phyloP scores from a whole-genome alignment of 2,888 invertebrate species.

The Philopedon plagiatum region DNA sequence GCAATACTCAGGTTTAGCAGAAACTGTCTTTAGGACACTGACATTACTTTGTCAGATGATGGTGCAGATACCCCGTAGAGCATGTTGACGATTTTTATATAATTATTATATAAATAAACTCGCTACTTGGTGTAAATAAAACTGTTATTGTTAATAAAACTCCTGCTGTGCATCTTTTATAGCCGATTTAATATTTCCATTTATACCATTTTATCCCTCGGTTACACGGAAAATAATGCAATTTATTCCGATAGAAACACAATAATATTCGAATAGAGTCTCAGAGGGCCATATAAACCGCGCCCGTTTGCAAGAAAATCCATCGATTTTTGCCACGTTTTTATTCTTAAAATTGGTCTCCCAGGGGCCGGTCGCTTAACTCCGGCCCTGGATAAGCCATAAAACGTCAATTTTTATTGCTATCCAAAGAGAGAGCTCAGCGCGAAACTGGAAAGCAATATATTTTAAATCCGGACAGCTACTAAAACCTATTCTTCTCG shows the following conservation, averaged over 20 bases:
- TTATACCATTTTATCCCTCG: not conserved
- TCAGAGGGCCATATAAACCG: not conserved
- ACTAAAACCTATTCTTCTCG: conserved; percentile 14
- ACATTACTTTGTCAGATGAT: too few species aligned
- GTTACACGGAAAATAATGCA: not conserved
- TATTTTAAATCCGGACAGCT: conserved; percentile 24
- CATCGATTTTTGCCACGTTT: conserved; percentile 1
- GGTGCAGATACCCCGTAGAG: not conserved
- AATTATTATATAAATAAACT: not conserved
- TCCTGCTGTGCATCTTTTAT: not conserved
- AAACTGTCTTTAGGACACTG: too few species aligned
- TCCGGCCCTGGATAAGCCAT: conserved; percentile 19
- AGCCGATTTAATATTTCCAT: conserved; percentile 1
- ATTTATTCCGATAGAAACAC: conserved; percentile 1
- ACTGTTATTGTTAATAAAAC: not conserved
- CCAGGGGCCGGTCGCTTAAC: not conserved
- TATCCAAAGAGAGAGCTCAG: conserved; percentile 11
- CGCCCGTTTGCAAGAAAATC: not conserved
- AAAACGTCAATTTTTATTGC: conserved; percentile 23
- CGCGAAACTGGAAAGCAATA: not conserved
- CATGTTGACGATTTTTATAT: not conserved
- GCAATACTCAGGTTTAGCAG: too few species aligned
- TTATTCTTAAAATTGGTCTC: conserved; percentile 8
- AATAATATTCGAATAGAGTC: not conserved
- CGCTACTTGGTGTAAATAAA: not conserved